These are phyloP conservation scores for Paramormyrops kingsleyae DNA, from an alignment of 2,113 vertebrate species.

Conservation along the genomic window DNA sequence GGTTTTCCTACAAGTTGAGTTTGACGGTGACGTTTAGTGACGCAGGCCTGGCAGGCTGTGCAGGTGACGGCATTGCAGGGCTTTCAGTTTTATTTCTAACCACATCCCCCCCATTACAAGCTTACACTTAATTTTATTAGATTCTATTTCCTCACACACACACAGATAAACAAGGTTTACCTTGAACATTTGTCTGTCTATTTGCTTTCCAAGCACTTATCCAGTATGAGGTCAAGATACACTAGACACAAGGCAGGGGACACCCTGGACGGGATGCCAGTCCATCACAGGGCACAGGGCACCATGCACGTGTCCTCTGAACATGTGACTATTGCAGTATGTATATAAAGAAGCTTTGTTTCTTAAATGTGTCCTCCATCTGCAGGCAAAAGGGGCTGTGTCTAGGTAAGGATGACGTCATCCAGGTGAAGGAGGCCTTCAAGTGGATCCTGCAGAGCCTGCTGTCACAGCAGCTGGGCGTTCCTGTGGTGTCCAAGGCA, in stretches of 20 bases:
- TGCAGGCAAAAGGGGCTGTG: slow-evolving; percentile 72
- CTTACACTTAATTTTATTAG: not conserved
- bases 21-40: not conserved
- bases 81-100: not conserved
- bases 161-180: not conserved
- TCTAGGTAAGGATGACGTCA: slow-evolving; percentile 72
- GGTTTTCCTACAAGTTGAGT: not conserved
- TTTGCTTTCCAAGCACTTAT: not conserved
- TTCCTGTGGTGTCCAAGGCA: slow-evolving; percentile 79
- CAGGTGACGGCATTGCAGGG: not conserved
- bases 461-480: slow-evolving; percentile 73
- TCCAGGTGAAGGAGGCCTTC: slow-evolving; percentile 92
- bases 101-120: not conserved
- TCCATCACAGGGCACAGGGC: not conserved
- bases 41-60: not conserved
- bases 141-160: not conserved
- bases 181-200: not conserved
- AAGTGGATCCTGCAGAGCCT: slow-evolving; percentile 87
- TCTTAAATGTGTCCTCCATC: not conserved
- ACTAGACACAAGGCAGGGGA: not conserved
- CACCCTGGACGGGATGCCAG: not conserved
- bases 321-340: not conserved
- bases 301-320: not conserved
- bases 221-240: not conserved
- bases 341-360: not conserved